Conservation (phyloP, 2,888 invertebrate species). For the Psylliodes chrysocephalus region DNA sequence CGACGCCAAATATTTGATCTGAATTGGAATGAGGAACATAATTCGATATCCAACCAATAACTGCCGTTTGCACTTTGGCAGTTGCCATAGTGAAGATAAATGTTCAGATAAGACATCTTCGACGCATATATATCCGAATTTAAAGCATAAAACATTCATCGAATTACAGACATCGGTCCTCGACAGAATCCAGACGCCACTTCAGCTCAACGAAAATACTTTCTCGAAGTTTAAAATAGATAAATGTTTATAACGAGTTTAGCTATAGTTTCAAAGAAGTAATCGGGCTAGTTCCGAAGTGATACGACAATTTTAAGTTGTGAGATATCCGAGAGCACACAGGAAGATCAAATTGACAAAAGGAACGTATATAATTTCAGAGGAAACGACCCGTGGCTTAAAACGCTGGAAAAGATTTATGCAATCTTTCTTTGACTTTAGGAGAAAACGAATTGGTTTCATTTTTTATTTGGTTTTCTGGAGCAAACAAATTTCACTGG, state of each 20-base stretch:
- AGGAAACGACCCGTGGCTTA: slow-evolving; percentile 7
- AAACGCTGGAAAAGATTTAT: slow-evolving; percentile 16
- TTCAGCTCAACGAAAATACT: slow-evolving; percentile 45
- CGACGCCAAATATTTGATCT: neutral
- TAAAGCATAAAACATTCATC: slow-evolving; percentile 59
- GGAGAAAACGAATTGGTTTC: slow-evolving; percentile 20
- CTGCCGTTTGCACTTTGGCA: slow-evolving; percentile 58
- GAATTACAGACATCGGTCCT: slow-evolving; percentile 56
- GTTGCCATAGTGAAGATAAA: slow-evolving; percentile 50
- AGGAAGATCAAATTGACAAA: slow-evolving; percentile 27
- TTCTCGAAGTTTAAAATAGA: slow-evolving; percentile 47
- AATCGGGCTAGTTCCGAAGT: slow-evolving; percentile 33
- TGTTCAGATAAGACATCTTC: slow-evolving; percentile 55
- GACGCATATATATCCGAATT: slow-evolving; percentile 57
- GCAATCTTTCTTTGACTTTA: slow-evolving; percentile 3
- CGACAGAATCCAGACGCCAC: slow-evolving; percentile 54
- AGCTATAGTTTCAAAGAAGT: slow-evolving; percentile 36
- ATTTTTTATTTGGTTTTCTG: slow-evolving; percentile 1
- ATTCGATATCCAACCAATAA: slow-evolving; percentile 50
- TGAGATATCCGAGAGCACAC: slow-evolving; percentile 4
- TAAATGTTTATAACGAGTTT: slow-evolving; percentile 46
- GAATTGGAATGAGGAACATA: slow-evolving; percentile 37
- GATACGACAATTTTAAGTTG: slow-evolving; percentile 22
- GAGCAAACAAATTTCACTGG: neutral
- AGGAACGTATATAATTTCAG: slow-evolving; percentile 14